Conservation (phyloP, 2,113 vertebrate species). For the Empidonax alnorum region DNA sequence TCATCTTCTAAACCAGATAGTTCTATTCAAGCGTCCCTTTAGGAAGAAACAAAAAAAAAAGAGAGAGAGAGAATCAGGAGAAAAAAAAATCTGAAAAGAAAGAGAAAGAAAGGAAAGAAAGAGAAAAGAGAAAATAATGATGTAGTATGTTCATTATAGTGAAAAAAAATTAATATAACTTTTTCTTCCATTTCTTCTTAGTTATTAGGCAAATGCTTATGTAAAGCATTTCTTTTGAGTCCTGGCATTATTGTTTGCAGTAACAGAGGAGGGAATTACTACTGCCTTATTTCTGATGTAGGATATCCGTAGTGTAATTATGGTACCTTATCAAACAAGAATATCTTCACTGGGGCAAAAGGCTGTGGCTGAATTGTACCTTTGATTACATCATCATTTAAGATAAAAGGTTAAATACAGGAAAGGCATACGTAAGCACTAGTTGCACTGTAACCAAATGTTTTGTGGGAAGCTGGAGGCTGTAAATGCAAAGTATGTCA, state of each 20-base stretch:
- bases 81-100: conserved; percentile 23
- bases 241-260: not conserved
- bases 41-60: conserved; percentile 56
- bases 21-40: conserved; percentile 79
- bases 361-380: not conserved
- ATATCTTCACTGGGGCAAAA: not conserved
- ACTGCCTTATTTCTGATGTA: not conserved
- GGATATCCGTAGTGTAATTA: not conserved
- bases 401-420: not conserved
- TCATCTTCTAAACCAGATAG: conserved; percentile 86
- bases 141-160: conserved; percentile 25
- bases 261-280: not conserved
- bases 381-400: not conserved
- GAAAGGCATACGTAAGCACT: rapidly evolving
- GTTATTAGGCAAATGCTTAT: conserved; percentile 46
- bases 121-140: conserved; percentile 45
- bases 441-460: not conserved
- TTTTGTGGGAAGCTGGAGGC: not conserved
- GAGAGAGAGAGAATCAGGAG: not conserved
- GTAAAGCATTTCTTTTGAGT: not conserved
- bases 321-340: not conserved
- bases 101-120: conserved; percentile 46
- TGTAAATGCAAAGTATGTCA: not conserved
- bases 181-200: not conserved
- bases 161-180: conserved; percentile 54